phyloP scores from a whole-genome alignment of 2,797 vertebrate species.

The Diglossa cyanea region DNA sequence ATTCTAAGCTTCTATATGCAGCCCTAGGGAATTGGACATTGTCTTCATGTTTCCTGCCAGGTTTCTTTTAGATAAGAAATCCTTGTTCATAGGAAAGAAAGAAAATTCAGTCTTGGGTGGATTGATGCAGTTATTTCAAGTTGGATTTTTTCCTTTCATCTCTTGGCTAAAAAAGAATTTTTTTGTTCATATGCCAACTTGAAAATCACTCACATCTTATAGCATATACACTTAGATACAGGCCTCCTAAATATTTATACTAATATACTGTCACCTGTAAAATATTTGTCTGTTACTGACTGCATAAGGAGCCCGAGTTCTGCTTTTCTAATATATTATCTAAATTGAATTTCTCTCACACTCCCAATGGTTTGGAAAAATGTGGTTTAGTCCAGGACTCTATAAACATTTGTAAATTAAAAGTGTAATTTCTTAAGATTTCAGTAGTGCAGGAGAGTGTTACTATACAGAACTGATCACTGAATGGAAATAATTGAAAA shows the following conservation, averaged over 20 bases:
- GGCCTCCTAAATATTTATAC: neutral
- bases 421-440: neutral
- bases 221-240: neutral
- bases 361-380: neutral
- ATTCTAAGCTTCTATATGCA: neutral
- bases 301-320: neutral
- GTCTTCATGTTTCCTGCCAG: neutral
- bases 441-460: neutral
- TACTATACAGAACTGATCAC: neutral
- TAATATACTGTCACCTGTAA: neutral
- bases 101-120: neutral
- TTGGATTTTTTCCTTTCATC: neutral
- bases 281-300: neutral
- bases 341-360: neutral
- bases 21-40: neutral
- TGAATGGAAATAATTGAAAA: neutral
- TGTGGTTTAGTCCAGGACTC: neutral
- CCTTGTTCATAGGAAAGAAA: neutral
- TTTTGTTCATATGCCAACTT: neutral
- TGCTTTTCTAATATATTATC: neutral
- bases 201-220: neutral
- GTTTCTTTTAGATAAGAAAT: neutral
- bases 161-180: neutral
- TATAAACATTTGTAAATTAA: neutral
- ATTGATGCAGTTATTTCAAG: neutral